Conservation (phyloP, 1,140 invertebrate genomes). For the Schlechtendalia chinensis region DNA sequence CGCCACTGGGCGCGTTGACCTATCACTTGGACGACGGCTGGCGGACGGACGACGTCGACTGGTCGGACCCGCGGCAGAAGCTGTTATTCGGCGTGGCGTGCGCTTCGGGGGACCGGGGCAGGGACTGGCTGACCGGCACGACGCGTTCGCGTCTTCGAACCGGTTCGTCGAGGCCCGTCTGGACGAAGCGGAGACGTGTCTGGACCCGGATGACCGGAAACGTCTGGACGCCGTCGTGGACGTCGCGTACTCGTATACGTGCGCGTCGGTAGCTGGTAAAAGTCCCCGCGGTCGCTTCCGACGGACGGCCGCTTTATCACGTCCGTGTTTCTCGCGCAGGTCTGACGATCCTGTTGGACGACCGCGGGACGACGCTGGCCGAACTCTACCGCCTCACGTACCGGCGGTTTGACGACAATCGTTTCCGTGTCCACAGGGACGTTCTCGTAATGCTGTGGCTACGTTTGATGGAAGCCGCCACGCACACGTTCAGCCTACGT, state of each 20-base stretch:
- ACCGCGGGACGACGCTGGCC: not conserved
- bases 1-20: not conserved
- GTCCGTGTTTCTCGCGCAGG: conserved; percentile 11
- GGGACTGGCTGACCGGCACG: not conserved
- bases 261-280: too few relatives aligned
- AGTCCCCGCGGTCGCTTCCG: too few relatives aligned
- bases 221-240: too few relatives aligned
- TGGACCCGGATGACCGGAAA: too few relatives aligned
- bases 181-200: not conserved
- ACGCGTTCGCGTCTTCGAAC: not conserved
- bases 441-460: conserved; percentile 30
- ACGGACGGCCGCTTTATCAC: too few relatives aligned
- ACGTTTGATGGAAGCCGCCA: conserved; percentile 10
- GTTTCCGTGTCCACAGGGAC: not conserved
- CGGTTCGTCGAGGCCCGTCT: not conserved
- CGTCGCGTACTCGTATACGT: conserved; percentile 10
- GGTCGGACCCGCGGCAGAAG: not conserved
- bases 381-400: not conserved
- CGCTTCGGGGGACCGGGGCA: not conserved
- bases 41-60: not conserved
- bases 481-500: not conserved
- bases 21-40: not conserved
- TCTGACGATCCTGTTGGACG: not conserved
- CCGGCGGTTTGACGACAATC: not conserved
- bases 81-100: not conserved